phyloP scores from a whole-genome alignment of 2,797 vertebrate species.

The Anabacerthia variegaticeps region DNA sequence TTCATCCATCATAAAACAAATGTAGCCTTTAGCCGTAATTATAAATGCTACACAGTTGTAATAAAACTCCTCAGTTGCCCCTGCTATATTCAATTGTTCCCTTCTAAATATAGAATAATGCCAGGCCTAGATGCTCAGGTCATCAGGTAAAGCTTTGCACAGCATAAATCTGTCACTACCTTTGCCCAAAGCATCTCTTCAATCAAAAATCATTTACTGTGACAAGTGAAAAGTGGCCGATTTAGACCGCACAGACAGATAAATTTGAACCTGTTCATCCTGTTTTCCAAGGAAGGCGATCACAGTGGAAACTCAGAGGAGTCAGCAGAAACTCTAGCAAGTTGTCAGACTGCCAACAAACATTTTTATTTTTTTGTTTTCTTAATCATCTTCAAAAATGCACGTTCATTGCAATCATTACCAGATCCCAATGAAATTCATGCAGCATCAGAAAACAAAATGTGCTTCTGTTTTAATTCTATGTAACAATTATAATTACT shows the following conservation, averaged over 20 bases:
- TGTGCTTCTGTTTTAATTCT: background rate
- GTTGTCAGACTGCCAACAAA: constrained; percentile 40
- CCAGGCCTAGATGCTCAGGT: constrained; percentile 3
- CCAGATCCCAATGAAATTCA: background rate
- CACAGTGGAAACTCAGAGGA: constrained; percentile 26
- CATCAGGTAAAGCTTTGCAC: constrained; percentile 49
- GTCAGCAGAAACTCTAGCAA: constrained; percentile 54
- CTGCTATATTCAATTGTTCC: background rate
- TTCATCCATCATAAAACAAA: background rate
- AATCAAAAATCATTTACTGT: constrained; percentile 50
- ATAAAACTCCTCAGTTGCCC: background rate
- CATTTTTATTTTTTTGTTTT: constrained; percentile 16
- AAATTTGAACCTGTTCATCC: constrained; percentile 17
- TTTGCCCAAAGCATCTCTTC: constrained; percentile 42
- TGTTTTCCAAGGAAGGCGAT: constrained; percentile 54
- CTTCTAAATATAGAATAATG: constrained; percentile 36
- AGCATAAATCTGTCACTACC: constrained; percentile 33
- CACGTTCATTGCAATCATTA: background rate
- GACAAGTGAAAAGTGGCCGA: background rate
- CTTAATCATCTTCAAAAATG: constrained; percentile 13
- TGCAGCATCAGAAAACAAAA: background rate
- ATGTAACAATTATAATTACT: background rate
- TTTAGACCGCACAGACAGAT: constrained; percentile 29
- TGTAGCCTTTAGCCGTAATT: background rate
- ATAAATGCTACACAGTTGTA: background rate